These are phyloP conservation scores for Magallana ariakensis DNA, from an alignment of 1,140 invertebrate genomes.

Conservation along the genomic window DNA sequence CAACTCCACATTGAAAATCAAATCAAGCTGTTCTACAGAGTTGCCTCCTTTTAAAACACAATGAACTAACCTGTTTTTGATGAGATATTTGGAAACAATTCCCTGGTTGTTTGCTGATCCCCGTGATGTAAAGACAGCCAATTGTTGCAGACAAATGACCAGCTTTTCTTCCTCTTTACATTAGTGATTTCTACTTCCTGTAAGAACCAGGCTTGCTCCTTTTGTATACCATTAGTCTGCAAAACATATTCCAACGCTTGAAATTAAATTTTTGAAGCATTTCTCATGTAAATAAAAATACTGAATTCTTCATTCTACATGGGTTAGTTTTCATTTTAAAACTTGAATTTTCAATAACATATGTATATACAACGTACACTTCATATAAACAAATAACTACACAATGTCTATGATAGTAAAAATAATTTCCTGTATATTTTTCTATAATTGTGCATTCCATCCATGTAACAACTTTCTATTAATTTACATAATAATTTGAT, in stretches of 20 bases:
- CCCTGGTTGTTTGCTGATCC: conserved; percentile 74
- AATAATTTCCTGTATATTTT: too few relatives aligned
- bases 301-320: too few relatives aligned
- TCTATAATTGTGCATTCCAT: too few relatives aligned
- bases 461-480: too few relatives aligned
- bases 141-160: conserved; percentile 77
- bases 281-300: too few relatives aligned
- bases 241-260: background rate
- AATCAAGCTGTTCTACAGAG: background rate
- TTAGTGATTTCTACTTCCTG: conserved; percentile 78
- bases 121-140: conserved; percentile 79
- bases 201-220: conserved; percentile 79
- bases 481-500: too few relatives aligned
- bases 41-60: conserved; percentile 17
- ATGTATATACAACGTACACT: too few relatives aligned
- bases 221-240: conserved; percentile 76
- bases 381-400: too few relatives aligned
- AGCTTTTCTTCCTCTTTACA: conserved; percentile 75
- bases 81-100: conserved; percentile 73
- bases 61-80: conserved; percentile 74
- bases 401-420: too few relatives aligned
- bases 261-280: too few relatives aligned
- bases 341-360: too few relatives aligned
- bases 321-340: too few relatives aligned
- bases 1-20: background rate